These are phyloP conservation scores for Hylaea fasciaria DNA, from an alignment of 2,888 invertebrate species.

Conservation along the genomic window DNA sequence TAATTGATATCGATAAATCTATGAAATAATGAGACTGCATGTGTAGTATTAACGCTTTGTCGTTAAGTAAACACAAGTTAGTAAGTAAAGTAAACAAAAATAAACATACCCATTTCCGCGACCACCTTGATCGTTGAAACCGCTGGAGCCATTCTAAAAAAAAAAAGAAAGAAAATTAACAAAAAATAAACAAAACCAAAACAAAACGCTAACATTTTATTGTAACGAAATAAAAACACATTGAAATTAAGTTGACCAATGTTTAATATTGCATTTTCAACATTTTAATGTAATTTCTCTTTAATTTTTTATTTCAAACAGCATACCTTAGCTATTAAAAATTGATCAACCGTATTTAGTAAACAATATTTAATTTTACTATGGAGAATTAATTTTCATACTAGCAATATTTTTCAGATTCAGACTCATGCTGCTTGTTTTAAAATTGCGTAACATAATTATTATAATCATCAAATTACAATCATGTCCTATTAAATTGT, in stretches of 20 bases:
- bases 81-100: too few relatives aligned
- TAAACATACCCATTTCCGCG: conserved; percentile 92
- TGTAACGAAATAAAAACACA: conserved; percentile 50
- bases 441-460: not conserved
- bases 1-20: too few relatives aligned
- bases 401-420: conserved; percentile 28
- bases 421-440: conserved; percentile 15
- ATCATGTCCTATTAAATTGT: too few relatives aligned
- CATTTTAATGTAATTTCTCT: too few relatives aligned
- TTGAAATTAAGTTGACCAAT: conserved; percentile 42
- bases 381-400: conserved; percentile 52
- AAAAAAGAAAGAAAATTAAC: conserved; percentile 84
- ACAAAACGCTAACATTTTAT: conserved; percentile 69
- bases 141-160: conserved; percentile 94
- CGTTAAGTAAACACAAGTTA: too few relatives aligned
- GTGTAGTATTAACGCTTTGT: too few relatives aligned
- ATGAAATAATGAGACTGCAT: too few relatives aligned
- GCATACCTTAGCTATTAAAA: conserved; percentile 37
- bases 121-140: conserved; percentile 91
- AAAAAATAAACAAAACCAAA: conserved; percentile 59
- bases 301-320: too few relatives aligned
- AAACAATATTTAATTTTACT: conserved; percentile 33
- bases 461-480: too few relatives aligned
- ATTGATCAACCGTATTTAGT: conserved; percentile 41
- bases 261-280: conserved; percentile 5